Conservation (phyloP, 2,797 vertebrate species). For the Salmo trutta region DNA sequence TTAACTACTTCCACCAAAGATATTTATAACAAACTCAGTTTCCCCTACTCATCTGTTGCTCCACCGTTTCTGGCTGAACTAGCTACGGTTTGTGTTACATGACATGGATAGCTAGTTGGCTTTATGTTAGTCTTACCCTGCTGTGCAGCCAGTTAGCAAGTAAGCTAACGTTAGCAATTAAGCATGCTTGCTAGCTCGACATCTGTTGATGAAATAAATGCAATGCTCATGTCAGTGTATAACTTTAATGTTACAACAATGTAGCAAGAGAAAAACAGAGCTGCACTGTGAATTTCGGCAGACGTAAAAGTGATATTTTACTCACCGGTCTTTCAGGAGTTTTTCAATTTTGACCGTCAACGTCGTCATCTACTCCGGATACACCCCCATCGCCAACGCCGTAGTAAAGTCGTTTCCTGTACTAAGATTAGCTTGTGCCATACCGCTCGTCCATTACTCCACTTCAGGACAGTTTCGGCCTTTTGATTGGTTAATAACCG, state of each 20-base stretch:
- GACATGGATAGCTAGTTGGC: no score
- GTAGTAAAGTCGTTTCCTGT: slow-evolving; percentile 54
- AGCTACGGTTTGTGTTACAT: no score
- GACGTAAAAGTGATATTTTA: not conserved
- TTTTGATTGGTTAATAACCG: slow-evolving; percentile 85
- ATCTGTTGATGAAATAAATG: not conserved
- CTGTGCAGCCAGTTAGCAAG: not conserved
- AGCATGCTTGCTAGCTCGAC: not conserved
- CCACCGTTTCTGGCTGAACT: no score
- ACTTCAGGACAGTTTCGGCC: slow-evolving; percentile 52
- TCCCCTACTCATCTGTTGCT: no score
- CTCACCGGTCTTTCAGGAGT: slow-evolving; percentile 60
- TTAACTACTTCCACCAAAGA: no score
- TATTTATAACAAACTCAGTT: no score
- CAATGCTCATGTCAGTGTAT: not conserved
- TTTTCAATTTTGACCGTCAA: slow-evolving; percentile 10
- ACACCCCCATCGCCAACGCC: slow-evolving; percentile 63
- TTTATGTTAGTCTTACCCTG: no score
- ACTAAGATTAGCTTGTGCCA: slow-evolving; percentile 41
- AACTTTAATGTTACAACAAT: not conserved
- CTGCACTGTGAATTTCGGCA: not conserved
- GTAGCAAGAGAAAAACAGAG: not conserved
- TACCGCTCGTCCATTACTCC: slow-evolving; percentile 72
- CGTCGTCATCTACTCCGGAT: slow-evolving; percentile 56
- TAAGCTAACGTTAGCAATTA: not conserved